Evolutionary conservation across 2,797 vertebrate genomes (phyloP), one percentile per base, ranked within the genome.

Genomic region (Erethizon dorsatum): DNA sequence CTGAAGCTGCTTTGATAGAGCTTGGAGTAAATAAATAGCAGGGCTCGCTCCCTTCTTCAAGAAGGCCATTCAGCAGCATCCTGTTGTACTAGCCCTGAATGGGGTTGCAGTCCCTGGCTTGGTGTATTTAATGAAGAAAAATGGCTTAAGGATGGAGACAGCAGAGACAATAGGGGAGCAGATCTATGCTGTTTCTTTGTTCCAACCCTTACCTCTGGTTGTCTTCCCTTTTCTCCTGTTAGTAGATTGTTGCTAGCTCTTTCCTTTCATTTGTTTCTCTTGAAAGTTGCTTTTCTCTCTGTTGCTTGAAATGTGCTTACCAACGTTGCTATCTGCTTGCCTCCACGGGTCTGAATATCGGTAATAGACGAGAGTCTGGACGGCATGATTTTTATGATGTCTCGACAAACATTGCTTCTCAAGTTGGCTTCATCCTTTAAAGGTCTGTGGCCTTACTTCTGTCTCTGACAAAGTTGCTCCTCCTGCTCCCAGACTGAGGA

Each of bases 1-100:
- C 69, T 47, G 71, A 84, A 92, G 63, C 17, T 89, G 63, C 78
- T 83, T 45, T 96, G 75, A 20, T 73, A 15, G 56, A 97, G 56
- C 37, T 89, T 57, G 2, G 18, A 73, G 33, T 52, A 50, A 92
- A 37, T 73, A 79, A 69, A n/a, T 59, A 37, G 1, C 88, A 86
- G 22, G 28, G 75, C 52, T 79, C 28, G 24, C 83, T 31, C 47
- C 24, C 41, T 87, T 69, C 77, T 73, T 65, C n/a, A 22, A 45
- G 82, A 4, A 61, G 33, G 33, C 65, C 10, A 10, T 54, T 88
- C 20, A 2, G 71, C 47, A 65, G 4, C 24, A 17, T 28, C 13
- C 20, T 8, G 1, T 75, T 26, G 2, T 3, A 20, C 20, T 82
- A 15, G 56, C 50, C 56, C 37, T 9, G 47, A 14, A 1, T 26